A percentile compares a stretch with the other conserved stretches of the same genome.
Evolutionary conservation across 2,797 vertebrate species (phyloP).

Genomic region (Miichthys miiuy): DNA sequence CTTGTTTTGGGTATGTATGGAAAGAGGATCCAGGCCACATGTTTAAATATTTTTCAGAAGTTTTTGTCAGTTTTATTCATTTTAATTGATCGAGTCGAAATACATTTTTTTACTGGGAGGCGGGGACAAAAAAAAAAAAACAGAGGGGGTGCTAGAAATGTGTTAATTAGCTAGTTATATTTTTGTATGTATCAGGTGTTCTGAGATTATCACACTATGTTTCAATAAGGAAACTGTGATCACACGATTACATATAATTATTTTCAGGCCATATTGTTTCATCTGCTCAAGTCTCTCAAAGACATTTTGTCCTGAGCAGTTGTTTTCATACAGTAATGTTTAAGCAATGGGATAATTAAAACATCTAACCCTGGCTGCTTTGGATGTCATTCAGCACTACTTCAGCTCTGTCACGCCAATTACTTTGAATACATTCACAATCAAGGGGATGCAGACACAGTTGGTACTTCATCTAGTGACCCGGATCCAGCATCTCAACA

Average conservation of each 20-base stretch:
- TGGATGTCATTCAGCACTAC: neutral
- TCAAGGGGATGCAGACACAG: neutral
- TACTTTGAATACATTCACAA: neutral
- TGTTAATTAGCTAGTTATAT: conserved; percentile 15
- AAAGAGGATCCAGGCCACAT: neutral
- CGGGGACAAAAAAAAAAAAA: neutral
- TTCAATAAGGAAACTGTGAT: conserved; percentile 28
- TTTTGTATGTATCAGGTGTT: neutral
- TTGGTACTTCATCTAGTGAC: neutral
- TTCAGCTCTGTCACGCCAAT: neutral
- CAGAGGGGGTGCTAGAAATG: neutral
- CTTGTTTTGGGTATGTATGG: neutral
- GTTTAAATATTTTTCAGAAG: neutral
- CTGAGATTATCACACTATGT: conserved; percentile 15
- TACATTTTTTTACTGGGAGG: neutral
- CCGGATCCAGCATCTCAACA: conserved; percentile 1
- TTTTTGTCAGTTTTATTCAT: neutral
- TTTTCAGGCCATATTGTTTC: neutral
- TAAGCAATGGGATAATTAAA: neutral
- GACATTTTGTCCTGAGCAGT: neutral
- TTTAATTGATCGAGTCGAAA: neutral
- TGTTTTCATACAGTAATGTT: neutral
- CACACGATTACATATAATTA: neutral
- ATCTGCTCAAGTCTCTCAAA: neutral
- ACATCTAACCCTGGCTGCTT: neutral